Conservation (phyloP, 1,140 invertebrate species). For the Rhopalosiphum maidis region DNA sequence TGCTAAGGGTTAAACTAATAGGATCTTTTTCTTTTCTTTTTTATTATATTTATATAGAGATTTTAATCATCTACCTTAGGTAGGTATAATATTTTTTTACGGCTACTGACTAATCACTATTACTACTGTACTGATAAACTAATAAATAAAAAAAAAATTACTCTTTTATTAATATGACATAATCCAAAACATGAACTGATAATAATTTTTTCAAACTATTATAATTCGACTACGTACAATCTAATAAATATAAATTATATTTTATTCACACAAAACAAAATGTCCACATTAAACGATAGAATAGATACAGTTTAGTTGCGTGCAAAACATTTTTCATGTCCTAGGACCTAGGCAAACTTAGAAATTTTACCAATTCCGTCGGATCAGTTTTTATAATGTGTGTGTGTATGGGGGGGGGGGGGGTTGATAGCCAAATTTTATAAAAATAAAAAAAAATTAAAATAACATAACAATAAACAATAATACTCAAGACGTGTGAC, state of each 20-base stretch:
- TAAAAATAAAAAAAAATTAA: neutral
- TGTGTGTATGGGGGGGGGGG: too few relatives aligned
- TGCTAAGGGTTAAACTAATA: neutral
- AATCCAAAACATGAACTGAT: neutral
- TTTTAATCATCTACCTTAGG: too few relatives aligned
- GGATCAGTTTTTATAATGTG: neutral
- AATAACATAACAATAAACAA: neutral
- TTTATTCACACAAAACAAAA: too few relatives aligned
- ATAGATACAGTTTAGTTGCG: neutral
- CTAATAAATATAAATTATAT: neutral
- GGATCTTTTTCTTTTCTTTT: neutral
- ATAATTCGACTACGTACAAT: neutral
- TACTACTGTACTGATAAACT: neutral
- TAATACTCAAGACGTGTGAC: neutral
- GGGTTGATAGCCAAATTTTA: neutral
- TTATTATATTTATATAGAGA: too few relatives aligned
- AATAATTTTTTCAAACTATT: neutral
- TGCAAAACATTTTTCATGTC: neutral
- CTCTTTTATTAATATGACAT: neutral
- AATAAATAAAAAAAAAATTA: neutral
- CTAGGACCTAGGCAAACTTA: neutral
- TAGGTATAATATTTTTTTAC: neutral
- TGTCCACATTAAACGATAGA: neutral
- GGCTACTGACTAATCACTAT: too few relatives aligned
- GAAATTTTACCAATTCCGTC: neutral